Conservation (phyloP, 2,888 invertebrate species). For the Eupithecia tripunctaria region DNA sequence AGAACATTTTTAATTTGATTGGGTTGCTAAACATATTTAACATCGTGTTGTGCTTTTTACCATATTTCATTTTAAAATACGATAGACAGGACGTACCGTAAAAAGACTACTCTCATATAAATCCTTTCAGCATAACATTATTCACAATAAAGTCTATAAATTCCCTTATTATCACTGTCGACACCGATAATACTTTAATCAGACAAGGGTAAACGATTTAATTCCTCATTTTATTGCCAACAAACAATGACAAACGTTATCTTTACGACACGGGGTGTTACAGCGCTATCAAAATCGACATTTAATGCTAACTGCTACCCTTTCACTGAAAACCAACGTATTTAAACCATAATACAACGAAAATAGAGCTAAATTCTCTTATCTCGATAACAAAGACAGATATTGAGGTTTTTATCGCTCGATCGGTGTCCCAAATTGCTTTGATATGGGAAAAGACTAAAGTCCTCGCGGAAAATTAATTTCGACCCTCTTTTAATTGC, state of each 20-base stretch:
- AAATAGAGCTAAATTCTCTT: conserved; percentile 19
- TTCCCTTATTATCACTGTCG: conserved; percentile 22
- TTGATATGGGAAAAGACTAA: conserved; percentile 36
- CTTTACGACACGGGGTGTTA: conserved; percentile 43
- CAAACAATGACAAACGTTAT: conserved; percentile 47
- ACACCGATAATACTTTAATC: conserved; percentile 26
- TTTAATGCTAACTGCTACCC: conserved; percentile 37
- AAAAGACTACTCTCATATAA: background rate
- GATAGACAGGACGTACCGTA: background rate
- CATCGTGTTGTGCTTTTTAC: background rate
- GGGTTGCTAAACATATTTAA: background rate
- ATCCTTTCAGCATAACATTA: background rate
- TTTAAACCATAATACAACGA: conserved; percentile 8
- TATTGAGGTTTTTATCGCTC: conserved; percentile 36
- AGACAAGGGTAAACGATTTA: conserved; percentile 35
- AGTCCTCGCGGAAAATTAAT: conserved; percentile 38
- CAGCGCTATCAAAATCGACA: conserved; percentile 40
- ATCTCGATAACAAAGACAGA: conserved; percentile 15
- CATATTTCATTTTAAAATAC: background rate
- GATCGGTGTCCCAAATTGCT: conserved; percentile 44
- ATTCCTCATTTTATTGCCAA: conserved; percentile 40
- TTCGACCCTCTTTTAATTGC: conserved; percentile 37
- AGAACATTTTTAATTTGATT: background rate
- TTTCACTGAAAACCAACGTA: conserved; percentile 16
- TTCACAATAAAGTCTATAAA: conserved; percentile 18